Conservation (phyloP, 2,888 invertebrate genomes). For the Altica lythri region DNA sequence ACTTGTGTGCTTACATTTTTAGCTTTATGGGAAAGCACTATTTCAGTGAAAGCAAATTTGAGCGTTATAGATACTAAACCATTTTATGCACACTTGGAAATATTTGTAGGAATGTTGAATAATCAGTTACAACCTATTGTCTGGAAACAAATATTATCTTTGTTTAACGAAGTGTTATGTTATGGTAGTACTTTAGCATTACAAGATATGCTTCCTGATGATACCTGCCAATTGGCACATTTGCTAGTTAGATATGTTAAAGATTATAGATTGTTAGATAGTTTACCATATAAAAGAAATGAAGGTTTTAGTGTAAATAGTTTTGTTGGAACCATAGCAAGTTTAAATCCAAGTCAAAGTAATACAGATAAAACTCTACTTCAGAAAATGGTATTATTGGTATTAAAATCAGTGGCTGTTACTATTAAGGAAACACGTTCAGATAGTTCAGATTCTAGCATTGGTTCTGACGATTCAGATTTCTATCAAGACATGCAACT, state of each 20-base stretch:
- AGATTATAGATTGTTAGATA: conserved; percentile 75
- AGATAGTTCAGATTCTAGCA: conserved; percentile 80
- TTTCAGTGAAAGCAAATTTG: conserved; percentile 87
- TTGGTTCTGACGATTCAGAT: conserved; percentile 83
- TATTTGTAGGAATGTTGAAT: conserved; percentile 72
- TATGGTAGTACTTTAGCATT: conserved; percentile 89
- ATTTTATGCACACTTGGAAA: conserved; percentile 83
- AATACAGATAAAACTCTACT: conserved; percentile 76
- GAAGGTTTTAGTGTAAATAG: conserved; percentile 55
- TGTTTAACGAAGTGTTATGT: conserved; percentile 89
- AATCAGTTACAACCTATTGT: conserved; percentile 78
- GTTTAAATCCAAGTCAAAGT: conserved; percentile 48
- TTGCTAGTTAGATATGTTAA: conserved; percentile 85
- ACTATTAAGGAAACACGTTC: conserved; percentile 88
- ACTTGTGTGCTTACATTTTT: conserved; percentile 81
- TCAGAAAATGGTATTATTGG: conserved; percentile 84
- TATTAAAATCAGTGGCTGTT: conserved; percentile 86
- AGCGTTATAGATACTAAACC: conserved; percentile 88
- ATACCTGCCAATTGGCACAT: conserved; percentile 85
- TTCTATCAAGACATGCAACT: conserved; percentile 88
- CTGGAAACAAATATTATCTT: conserved; percentile 81
- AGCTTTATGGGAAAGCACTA: conserved; percentile 86
- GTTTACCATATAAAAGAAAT: conserved; percentile 53
- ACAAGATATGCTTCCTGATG: conserved; percentile 85
- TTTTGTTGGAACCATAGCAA: conserved; percentile 55